Base-by-base conservation (phyloP, 1,140 invertebrate genomes). In the Pogonomyrmex barbatus region DNA sequence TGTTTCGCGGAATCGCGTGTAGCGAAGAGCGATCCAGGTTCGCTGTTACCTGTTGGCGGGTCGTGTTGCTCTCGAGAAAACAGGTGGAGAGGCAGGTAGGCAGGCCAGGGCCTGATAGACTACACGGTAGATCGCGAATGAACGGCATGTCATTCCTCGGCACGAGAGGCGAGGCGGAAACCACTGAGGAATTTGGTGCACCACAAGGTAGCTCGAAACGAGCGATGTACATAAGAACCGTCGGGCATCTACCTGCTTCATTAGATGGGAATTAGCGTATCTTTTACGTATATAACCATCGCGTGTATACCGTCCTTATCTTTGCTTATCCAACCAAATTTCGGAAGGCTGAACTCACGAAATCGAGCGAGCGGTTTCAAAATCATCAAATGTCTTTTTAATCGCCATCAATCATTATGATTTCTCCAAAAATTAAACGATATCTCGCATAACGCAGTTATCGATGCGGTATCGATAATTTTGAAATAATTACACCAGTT, bases 41-140 rank as follows among this genome's bases (percentile, higher is more conserved):
- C 36, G 79, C 14, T 82, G 36, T 70, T 82, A 82, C 79, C 79
- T 82, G 79, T 30, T n/a, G 77, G 42, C 33, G 60, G 39, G 52
- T 71, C 42, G 63, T 30, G 39, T 14, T 14, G 60, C 65, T 58
- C 67, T 71, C 67, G 67, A 73, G 79, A 71, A 50, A 82, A 82
- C 79, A 82, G 79, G 67, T 82, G 79, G 36, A 73, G 63, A 82
- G 42, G 30, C 33, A 70, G 50, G 24, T 54, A 58, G 39, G 10
- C 42, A 39, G 36, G 52, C 65, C 14, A 24, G 33, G 9, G 39
- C 54, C 39, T 45, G 67, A 56, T 71, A 71, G 67, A 71, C 78
- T 47, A 33, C 39, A 39, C 67, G 67, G 52, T 47, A 58, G 76
- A 63, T 50, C 76, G 45, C 67, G 78, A 58, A 58, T 10, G 78